Base-by-base conservation (phyloP, 2,797 vertebrate species). In the Chromobotia macracanthus region DNA sequence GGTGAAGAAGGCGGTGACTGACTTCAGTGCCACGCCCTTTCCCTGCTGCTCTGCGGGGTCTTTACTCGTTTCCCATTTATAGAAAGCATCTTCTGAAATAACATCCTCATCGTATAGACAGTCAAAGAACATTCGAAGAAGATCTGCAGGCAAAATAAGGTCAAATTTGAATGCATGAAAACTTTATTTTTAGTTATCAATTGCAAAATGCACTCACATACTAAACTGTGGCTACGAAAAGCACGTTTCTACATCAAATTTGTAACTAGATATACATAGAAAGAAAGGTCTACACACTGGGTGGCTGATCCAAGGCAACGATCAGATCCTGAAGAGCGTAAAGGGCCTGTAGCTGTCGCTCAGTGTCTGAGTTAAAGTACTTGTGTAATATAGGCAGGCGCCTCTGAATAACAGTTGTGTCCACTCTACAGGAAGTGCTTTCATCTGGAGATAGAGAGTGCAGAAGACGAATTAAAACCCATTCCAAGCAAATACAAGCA, bases 341-440 rank as follows among this genome's bases (percentile, higher is more conserved):
- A 96, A 99, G 97, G 96, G 97, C 97, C 96, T 99, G 96, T 91
- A 99, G 95, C 92, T 99, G 97, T 93, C 96, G 96, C 94, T 98
- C 96, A 67, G 96, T 97, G 90, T 99, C 96, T 79, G 96, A 97
- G 94, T 99, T 97, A 88, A 99, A 93, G 95, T 99, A 99, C 92
- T 99, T 99, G 89, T 98, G 95, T 91, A 99, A 94, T 90, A 99
- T 96, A 71, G 96, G 95, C 92, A 98, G 95, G 87, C 97, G 95
- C 89, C 94, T 96, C 91, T 98, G 96, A 93, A 99, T 96, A 82
- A 96, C 94, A 87, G 94, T 91, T 66, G 95, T 96, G 92, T 99
- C 98, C 92, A 98, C 96, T 86, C 94, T 94, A 91, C 96, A 96
- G 91, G 94, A 94, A 80, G 94, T 92, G 89, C 92, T 96, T 84